Base-by-base conservation (phyloP, 1,140 invertebrate species). In the Eufriesea mexicana region DNA sequence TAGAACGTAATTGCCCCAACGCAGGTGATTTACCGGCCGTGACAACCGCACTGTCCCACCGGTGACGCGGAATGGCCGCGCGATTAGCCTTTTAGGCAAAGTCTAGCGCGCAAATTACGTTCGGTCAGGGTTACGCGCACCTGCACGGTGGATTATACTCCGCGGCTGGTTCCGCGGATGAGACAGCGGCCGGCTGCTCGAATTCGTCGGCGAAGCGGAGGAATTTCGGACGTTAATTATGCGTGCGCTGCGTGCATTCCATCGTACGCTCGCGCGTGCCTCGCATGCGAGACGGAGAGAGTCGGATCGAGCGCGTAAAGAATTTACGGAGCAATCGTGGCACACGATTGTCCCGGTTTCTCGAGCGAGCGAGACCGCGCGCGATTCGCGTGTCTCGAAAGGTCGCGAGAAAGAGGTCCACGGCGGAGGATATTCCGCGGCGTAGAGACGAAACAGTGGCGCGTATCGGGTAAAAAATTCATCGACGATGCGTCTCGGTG, bases 1-100 rank as follows among this genome's bases (percentile, higher is more conserved):
- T 88, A 79, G 87, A 85, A 87, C 67, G 87, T 88, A 87, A 88
- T 88, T 87, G 87, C 83, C 59, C 18, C 55, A 73, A 70, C 45
- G 55, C 42, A 42, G 70, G 51, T 86, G 82, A 83, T 88, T 77
- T 85, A 84, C 71, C 78, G 76, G 75, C 42, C 66, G 71, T 55
- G 80, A 68, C 73, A 54, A 83, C 76, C 12, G 62, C 35, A 49
- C 64, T 59, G 42, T 23, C 62, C 51, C 47, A 72, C 62, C 62
- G 45, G 35, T 18, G 35, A 12, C 64, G 16, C 51, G 84, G 82
- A 79, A 88, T 84, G 49, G 54, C 6, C 57, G 28, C 67, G 61
- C 70, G 47, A 67, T 86, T 88, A 81, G 85, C 79, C 83, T 84
- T 85, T 85, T 79, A 74, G 78, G 78, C 66, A 57, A 59, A 82